Base-by-base conservation (phyloP, 2,888 invertebrate genomes). In the Scaeva pyrastri region DNA sequence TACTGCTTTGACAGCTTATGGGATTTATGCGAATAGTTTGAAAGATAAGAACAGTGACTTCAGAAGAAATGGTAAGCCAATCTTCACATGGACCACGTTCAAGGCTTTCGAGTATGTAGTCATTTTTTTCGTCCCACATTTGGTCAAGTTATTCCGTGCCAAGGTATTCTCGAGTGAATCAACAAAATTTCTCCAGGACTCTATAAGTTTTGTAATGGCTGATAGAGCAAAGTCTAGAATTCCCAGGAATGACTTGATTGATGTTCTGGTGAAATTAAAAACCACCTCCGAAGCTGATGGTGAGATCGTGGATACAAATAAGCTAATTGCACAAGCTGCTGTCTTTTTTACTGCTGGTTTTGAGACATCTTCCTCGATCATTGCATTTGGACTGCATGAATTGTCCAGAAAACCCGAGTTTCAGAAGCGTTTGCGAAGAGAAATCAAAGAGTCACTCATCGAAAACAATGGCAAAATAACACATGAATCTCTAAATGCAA, bases 1-100 rank as follows among this genome's bases (percentile, higher is more conserved):
- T 2, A 93, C 94, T 76, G 93, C 92, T 8, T 92, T 92, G 0
- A 93, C 93, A 1, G 94, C 93, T 2, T 94, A 90, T 58, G 94
- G 94, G 0, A 88, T 94, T 0, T 89, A 91, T 70, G 93, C 92
- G 4, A 93, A 93, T 84, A 92, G 92, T 2, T 89, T 93, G 36
- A 91, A 90, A 14, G 88, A 92, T 60, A 91, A 92, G 0, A 89
- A 93, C 10, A 90, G 92, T 0, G 91, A 92, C 50, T 93, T 94
- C 75, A 91, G 93, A 1, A 88, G 89, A n/a, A 89, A 90, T 58
- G 93, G 93, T 6, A 90, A 91, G 1, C 88, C 90, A 16, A 90
- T 94, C 0, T 89, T 92, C 0, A 56, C 71, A 0, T 89, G 90
- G 39, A 88, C 88, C 0, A 16, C 89, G 0, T 12, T 16, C 10